phyloP scores from a whole-genome alignment of 2,797 vertebrate species.

The Macropus fuliginosus region DNA sequence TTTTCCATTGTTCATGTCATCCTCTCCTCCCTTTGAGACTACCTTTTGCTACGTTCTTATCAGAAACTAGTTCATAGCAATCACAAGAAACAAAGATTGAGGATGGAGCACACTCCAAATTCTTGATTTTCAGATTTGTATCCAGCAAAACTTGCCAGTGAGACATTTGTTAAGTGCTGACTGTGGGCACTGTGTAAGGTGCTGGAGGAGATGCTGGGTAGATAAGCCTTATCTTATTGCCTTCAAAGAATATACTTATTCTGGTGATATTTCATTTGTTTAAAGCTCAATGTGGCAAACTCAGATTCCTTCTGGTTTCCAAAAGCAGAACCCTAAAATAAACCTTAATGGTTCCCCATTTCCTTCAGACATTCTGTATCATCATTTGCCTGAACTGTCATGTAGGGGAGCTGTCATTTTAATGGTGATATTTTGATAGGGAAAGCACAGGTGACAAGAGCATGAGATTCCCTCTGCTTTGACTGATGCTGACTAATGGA shows the following conservation, averaged over 20 bases:
- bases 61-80: background rate
- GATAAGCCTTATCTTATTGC: background rate
- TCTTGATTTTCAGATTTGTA: background rate
- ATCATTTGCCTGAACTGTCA: background rate
- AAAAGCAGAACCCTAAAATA: background rate
- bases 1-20: background rate
- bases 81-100: background rate
- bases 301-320: background rate
- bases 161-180: background rate
- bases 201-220: background rate
- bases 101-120: background rate
- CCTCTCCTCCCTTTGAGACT: background rate
- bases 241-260: background rate
- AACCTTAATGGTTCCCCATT: background rate
- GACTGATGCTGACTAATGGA: background rate
- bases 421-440: background rate
- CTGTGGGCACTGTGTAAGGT: background rate
- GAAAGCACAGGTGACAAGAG: background rate
- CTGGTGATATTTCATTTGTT: background rate
- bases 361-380: background rate
- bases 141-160: background rate
- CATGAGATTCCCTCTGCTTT: background rate
- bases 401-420: background rate
- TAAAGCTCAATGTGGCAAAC: background rate
- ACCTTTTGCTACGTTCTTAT: background rate